These are phyloP conservation scores for Erebia ligea DNA, from an alignment of 2,888 invertebrate genomes.

Conservation along the genomic window DNA sequence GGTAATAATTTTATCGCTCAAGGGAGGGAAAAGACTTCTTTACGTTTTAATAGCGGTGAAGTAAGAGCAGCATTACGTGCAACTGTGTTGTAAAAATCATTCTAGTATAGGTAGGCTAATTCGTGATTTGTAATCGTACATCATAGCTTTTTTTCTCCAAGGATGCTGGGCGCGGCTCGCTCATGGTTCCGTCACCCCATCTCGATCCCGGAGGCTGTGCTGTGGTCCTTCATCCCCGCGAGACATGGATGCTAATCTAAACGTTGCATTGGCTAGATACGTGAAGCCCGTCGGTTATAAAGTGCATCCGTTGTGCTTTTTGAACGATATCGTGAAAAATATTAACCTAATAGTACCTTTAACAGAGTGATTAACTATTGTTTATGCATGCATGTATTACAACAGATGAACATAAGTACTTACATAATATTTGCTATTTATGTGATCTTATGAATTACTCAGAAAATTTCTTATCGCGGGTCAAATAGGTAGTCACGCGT, in stretches of 20 bases:
- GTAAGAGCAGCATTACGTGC: too few relatives aligned
- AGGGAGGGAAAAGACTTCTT: too few relatives aligned
- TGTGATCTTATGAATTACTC: background rate
- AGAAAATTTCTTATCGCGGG: background rate
- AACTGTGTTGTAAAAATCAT: too few relatives aligned
- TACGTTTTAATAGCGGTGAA: too few relatives aligned
- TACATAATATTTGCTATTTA: background rate
- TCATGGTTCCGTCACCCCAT: slow-evolving; percentile 59
- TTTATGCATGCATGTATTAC: background rate
- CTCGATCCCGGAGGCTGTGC: slow-evolving; percentile 60
- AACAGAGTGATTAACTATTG: background rate
- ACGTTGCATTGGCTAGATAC: too few relatives aligned
- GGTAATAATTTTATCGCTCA: too few relatives aligned
- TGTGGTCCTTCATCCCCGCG: slow-evolving; percentile 69
- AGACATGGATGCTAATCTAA: slow-evolving; percentile 60
- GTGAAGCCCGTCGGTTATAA: too few relatives aligned
- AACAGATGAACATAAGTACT: background rate
- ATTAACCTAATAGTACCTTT: too few relatives aligned
- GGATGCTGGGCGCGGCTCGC: slow-evolving; percentile 62
- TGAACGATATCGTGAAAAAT: too few relatives aligned
- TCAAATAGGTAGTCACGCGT: background rate
- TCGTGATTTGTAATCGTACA: too few relatives aligned
- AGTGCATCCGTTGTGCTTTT: too few relatives aligned
- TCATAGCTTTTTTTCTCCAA: slow-evolving; percentile 39
- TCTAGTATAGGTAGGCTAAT: too few relatives aligned